These are phyloP conservation scores for Hybognathus amarus DNA, from an alignment of 2,797 vertebrate species.

Conservation along the genomic window DNA sequence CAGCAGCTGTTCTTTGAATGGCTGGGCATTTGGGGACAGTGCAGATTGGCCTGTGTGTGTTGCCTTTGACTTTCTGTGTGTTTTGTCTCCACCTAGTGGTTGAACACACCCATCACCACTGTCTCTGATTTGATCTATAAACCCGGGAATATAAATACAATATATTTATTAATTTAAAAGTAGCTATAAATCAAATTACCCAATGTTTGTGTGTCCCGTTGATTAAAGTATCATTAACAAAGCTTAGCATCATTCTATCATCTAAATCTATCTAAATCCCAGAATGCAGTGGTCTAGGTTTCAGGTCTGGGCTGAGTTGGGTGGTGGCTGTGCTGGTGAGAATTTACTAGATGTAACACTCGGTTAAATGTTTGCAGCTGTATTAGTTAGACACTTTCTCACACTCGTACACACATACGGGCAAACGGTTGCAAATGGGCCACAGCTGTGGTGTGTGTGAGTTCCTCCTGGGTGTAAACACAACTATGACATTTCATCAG, in stretches of 20 bases:
- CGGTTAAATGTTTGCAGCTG: conserved; percentile 42
- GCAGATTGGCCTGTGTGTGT: background rate
- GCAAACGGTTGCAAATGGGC: conserved; percentile 34
- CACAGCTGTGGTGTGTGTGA: conserved; percentile 17
- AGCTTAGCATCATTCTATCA: background rate
- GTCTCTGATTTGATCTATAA: background rate
- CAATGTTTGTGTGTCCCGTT: background rate
- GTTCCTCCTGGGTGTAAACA: background rate
- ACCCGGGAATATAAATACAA: background rate
- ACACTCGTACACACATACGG: conserved; percentile 7
- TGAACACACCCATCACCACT: conserved; percentile 31
- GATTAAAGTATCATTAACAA: background rate
- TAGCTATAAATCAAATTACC: background rate
- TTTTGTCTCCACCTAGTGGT: conserved; percentile 73
- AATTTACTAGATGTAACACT: conserved; percentile 22
- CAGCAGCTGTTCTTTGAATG: conserved; percentile 56
- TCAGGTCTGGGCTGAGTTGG: conserved; percentile 2
- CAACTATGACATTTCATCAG: conserved; percentile 16
- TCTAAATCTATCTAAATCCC: background rate
- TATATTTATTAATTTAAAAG: background rate
- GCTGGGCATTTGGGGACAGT: background rate
- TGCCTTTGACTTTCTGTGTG: conserved; percentile 11
- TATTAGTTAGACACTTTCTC: conserved; percentile 21
- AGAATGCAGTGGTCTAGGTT: background rate
- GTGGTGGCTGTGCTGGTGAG: conserved; percentile 22